Conservation (phyloP, 2,797 vertebrate species). For the Lithobates sylvaticus region DNA sequence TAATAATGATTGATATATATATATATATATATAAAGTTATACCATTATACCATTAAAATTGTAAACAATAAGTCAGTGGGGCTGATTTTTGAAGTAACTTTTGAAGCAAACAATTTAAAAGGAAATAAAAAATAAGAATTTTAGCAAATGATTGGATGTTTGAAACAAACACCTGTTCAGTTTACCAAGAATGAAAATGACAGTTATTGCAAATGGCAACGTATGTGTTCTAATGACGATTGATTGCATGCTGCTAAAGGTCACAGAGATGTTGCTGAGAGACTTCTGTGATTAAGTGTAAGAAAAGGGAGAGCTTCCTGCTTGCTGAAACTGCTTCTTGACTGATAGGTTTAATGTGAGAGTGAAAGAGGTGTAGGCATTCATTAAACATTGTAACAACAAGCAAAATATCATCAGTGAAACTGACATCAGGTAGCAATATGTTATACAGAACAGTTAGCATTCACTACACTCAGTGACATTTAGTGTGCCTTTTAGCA, state of each 20-base stretch:
- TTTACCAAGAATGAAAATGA: neutral
- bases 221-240: neutral
- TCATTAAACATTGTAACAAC: neutral
- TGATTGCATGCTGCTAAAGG: slow-evolving; percentile 21
- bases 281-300: slow-evolving; percentile 3
- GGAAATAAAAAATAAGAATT: neutral
- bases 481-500: neutral
- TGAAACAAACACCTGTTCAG: neutral
- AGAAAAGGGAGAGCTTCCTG: neutral
- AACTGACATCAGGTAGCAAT: neutral
- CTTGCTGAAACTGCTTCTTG: slow-evolving; percentile 8
- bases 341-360: slow-evolving; percentile 23
- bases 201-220: neutral
- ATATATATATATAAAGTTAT: no score
- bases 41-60: no score
- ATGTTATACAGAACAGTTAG: neutral
- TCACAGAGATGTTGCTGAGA: slow-evolving; percentile 6
- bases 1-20: no score
- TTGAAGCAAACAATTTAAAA: no score
- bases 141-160: neutral
- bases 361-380: slow-evolving; percentile 5
- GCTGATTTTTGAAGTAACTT: no score
- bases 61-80: no score
- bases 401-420: neutral
- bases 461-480: no score